These are phyloP conservation scores for Tetrax tetrax DNA, from an alignment of 2,113 vertebrate genomes.

Conservation along the genomic window DNA sequence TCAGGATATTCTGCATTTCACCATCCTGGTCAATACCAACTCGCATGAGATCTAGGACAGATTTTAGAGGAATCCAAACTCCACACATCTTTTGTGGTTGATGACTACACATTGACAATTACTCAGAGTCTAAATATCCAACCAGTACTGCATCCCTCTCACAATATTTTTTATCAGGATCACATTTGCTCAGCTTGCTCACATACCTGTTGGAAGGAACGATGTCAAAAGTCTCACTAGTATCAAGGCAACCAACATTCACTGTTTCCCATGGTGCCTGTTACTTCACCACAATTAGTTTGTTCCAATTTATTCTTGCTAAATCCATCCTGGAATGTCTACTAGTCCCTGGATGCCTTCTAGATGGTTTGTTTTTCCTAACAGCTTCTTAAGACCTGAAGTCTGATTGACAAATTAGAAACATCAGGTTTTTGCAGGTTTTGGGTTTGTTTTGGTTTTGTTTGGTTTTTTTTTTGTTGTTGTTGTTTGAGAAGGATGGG, in stretches of 20 bases:
- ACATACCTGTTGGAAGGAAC: not conserved
- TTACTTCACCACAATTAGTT: not conserved
- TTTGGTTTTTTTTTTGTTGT: not conserved
- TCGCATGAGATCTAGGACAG: not conserved
- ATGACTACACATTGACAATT: not conserved
- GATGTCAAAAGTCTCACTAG: not conserved
- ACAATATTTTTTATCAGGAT: not conserved
- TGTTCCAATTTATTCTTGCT: not conserved
- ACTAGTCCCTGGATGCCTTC: not conserved
- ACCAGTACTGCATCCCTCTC: not conserved
- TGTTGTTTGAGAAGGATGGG: rapidly evolving
- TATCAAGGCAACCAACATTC: not conserved
- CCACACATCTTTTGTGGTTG: not conserved
- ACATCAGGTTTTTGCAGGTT: not conserved
- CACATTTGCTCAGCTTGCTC: not conserved
- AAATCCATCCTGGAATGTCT: not conserved
- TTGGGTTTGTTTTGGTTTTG: not conserved
- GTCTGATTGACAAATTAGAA: not conserved
- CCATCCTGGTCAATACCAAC: not conserved
- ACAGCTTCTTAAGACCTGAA: not conserved
- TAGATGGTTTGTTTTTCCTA: not conserved
- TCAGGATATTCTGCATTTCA: not conserved
- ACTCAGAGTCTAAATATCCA: not conserved
- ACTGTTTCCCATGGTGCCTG: not conserved
- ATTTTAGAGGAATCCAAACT: not conserved